Evolutionary conservation across 2,113 vertebrate genomes (phyloP), one percentile per base, ranked within the genome.

Genomic region (Noctilio leporinus): DNA sequence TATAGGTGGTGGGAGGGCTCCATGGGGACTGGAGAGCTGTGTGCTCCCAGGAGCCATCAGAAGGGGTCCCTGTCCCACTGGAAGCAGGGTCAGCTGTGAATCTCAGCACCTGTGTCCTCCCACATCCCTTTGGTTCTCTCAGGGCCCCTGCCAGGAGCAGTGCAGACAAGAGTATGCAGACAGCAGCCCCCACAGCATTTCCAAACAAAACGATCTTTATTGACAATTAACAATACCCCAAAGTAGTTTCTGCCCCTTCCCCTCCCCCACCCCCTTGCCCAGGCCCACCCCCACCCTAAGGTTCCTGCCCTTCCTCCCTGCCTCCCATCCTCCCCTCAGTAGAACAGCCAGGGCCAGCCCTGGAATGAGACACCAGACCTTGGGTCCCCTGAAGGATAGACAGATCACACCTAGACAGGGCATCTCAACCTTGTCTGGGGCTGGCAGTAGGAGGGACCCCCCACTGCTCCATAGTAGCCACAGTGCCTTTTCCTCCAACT

Each of bases 401-500:
- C 49, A 55, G n/a, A n/a, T 78, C n/a, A 53, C n/a, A 38, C 26
- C 51, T 55, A 24, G n/a, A 15, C 14, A 15, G 47, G 77, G 20
- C 7, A 17, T 0, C 22, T 26, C 57, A 24, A 59, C 24, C 26
- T 12, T 30, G 26, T 28, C 16, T 22, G 38, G 49, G 22, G 12
- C 53, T 40, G 15, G 22, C 16, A 15, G 40, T 38, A 11, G 65
- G 55, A 9, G 70, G 53, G 69, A 4, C 17, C 6, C 19, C 28
- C 69, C 40, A 6, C 33, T 12, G 2, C 11, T 7, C 28, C 1
- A 43, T 80, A 88, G 35, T 90, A 82, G n/a, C 84, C 85, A 10
- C 82, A 33, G 7, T 86, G 77, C 8, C n/a, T 24, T 40, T 95
- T 94, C 26, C 72, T 97, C 19, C 91, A 92, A 28, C 77, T 83